Conservation (phyloP, 2,797 vertebrate genomes). For the Silurus lanzhouensis region DNA sequence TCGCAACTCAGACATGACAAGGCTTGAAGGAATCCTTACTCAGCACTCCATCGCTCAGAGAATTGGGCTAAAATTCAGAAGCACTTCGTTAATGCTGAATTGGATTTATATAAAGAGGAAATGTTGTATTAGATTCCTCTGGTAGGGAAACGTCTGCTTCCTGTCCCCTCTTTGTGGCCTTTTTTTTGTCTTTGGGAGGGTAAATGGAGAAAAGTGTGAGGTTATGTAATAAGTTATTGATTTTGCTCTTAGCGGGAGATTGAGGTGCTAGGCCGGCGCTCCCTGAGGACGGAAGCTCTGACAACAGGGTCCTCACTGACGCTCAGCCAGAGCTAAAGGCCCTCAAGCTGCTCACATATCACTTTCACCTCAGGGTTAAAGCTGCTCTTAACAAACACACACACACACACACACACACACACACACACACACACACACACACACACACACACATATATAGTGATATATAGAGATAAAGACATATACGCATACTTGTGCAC, state of each 20-base stretch:
- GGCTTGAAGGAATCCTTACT: background rate
- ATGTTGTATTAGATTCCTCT: background rate
- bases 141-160: background rate
- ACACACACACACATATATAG: slow-evolving; percentile 7
- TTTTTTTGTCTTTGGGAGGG: slow-evolving; percentile 31
- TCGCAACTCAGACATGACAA: background rate
- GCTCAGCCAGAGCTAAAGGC: slow-evolving; percentile 65
- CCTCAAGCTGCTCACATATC: slow-evolving; percentile 73
- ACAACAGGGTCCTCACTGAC: slow-evolving; percentile 59
- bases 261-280: slow-evolving; percentile 67
- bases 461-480: too few species aligned
- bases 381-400: slow-evolving; percentile 76
- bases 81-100: background rate
- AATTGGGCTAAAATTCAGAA: background rate
- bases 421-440: slow-evolving; percentile 59
- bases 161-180: background rate
- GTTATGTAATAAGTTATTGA: slow-evolving; percentile 80
- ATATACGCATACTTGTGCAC: background rate
- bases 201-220: slow-evolving; percentile 61
- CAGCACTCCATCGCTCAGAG: background rate
- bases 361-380: slow-evolving; percentile 80
- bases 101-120: background rate
- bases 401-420: slow-evolving; percentile 44
- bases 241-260: slow-evolving; percentile 74
- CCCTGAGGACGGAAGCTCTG: slow-evolving; percentile 66